Evolutionary conservation across 2,888 invertebrate species (phyloP).

Genomic region (Germaria angustata): DNA sequence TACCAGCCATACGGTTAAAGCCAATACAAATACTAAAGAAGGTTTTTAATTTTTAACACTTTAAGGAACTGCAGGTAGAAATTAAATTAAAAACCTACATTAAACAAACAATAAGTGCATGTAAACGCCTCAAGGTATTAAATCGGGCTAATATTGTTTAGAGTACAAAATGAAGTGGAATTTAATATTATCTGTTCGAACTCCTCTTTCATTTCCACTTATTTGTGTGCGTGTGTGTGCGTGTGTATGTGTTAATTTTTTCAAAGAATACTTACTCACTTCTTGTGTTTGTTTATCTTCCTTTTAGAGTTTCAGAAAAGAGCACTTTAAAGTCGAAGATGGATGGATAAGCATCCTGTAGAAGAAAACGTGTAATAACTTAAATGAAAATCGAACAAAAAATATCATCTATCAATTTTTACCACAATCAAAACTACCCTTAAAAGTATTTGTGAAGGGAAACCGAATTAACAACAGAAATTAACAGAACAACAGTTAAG

Average conservation of each 20-base stretch:
- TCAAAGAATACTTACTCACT: neutral
- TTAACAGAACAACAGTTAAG: constrained; percentile 30
- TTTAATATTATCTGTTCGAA: constrained; percentile 40
- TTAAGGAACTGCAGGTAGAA: constrained; percentile 42
- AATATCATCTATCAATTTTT: constrained; percentile 59
- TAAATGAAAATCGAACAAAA: constrained; percentile 22
- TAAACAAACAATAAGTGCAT: neutral
- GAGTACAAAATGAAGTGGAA: constrained; percentile 45
- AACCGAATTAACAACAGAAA: constrained; percentile 36
- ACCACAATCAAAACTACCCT: constrained; percentile 63
- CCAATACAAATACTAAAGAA: constrained; percentile 20
- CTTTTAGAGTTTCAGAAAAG: constrained; percentile 28
- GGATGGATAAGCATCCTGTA: constrained; percentile 29
- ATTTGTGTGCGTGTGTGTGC: neutral
- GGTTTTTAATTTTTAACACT: constrained; percentile 49
- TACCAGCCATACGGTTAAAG: constrained; percentile 34
- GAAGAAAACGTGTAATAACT: constrained; percentile 23
- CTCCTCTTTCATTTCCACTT: neutral
- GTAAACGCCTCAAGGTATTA: constrained; percentile 24
- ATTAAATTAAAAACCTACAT: neutral
- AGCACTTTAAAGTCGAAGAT: constrained; percentile 9
- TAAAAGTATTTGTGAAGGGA: constrained; percentile 56
- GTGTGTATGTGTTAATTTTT: neutral
- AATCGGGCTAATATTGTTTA: constrained; percentile 47
- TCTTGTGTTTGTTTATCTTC: constrained; percentile 44